These are phyloP conservation scores for Dolichoris vasculosae DNA, from an alignment of 1,140 invertebrate species.

Conservation along the genomic window DNA sequence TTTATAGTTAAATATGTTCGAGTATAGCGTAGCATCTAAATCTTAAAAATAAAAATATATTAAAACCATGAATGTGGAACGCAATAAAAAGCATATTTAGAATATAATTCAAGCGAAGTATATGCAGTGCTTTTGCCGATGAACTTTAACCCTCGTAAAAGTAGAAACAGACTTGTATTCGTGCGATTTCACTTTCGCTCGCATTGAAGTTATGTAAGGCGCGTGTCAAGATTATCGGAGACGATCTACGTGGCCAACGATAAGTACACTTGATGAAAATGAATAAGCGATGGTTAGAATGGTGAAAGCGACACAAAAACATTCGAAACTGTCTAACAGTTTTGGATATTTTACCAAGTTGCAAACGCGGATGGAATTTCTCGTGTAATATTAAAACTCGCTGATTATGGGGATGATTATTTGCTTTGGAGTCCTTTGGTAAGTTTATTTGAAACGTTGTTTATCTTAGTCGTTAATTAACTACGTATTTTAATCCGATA, in stretches of 20 bases:
- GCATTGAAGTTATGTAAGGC: neutral
- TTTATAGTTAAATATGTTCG: too few relatives aligned
- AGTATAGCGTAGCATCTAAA: too few relatives aligned
- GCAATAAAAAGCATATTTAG: neutral
- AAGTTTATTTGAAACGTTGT: neutral
- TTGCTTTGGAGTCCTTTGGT: neutral
- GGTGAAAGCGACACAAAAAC: neutral
- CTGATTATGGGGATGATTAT: neutral
- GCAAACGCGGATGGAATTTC: neutral
- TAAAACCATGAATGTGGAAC: neutral
- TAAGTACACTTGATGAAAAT: neutral
- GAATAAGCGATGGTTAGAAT: neutral
- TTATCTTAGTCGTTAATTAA: neutral
- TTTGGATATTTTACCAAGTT: neutral
- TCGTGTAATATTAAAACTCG: neutral
- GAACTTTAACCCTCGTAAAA: slow-evolving; percentile 18
- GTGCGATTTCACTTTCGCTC: neutral
- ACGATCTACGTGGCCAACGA: neutral
- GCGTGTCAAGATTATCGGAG: slow-evolving; percentile 14
- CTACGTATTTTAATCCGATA: neutral
- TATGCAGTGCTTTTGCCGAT: neutral
- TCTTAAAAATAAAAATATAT: neutral
- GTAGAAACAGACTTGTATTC: neutral
- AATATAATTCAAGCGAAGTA: neutral
- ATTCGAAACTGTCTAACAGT: neutral